Base-by-base conservation (phyloP, 2,797 vertebrate species). In the Eospalax fontanierii region DNA sequence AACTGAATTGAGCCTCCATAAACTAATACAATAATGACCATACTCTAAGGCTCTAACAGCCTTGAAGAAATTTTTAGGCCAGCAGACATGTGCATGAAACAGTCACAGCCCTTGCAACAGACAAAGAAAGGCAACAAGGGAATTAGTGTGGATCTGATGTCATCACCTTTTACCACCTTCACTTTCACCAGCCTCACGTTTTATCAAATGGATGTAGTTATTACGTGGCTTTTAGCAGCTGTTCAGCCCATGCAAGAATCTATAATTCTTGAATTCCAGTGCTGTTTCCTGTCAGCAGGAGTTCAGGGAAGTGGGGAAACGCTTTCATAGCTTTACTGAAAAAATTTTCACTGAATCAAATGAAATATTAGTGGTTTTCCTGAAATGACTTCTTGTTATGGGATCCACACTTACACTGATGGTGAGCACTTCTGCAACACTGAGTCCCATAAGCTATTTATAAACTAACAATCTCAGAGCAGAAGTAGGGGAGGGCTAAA, bases 191-290 rank as follows among this genome's bases (percentile, higher is more conserved):
- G 15, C 33, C 19, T 96, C 57, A 33, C 2, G 0, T 61, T 91
- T 63, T 89, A 83, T 75, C 87, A 33, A 87, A 93, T 35, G 30
- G 68, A 71, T 90, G 73, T 94, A 54, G 59, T 93, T 87, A 87
- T 54, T 86, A 4, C 18, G 43, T 76, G 46, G 61, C 75, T 94
- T 93, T 91, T 0, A 54, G 50, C 50, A 4, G 54, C 65, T 61
- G 4, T 46, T 94, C 75, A 85, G 38, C 81, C 24, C 68, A 73
- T 85, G 63, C 19, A 92, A 91, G 35, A 61, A 15, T 54, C 74
- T 82, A 90, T 89, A 94, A 95, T 89, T 70, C 78, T 85, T 89
- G 86, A 94, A 96, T 87, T 68, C 21, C 61, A 95, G 73, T 87
- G 94, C 54, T 21, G 35, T 92, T 93, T 89, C 63, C 57, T 95